These are phyloP conservation scores for Calephelis virginiensis DNA, from an alignment of 1,140 invertebrate genomes.

Conservation along the genomic window DNA sequence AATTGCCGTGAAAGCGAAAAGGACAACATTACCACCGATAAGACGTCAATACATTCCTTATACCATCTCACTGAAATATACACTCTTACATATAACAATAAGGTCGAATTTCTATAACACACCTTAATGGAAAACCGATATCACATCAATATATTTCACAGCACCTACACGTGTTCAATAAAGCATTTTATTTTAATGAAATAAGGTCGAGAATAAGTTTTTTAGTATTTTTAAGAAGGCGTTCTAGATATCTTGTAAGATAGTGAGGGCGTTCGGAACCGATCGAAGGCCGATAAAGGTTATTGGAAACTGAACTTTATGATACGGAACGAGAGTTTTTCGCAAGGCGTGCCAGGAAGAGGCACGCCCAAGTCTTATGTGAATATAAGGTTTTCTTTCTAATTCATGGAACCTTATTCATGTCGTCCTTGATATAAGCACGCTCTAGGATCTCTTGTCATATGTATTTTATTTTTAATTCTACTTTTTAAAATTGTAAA, in stretches of 20 bases:
- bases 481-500: too few species aligned
- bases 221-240: slow-evolving; percentile 63
- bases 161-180: slow-evolving; percentile 30
- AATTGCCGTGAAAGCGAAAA: slow-evolving; percentile 48
- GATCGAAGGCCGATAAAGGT: slow-evolving; percentile 68
- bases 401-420: slow-evolving; percentile 37
- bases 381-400: slow-evolving; percentile 44
- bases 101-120: slow-evolving; percentile 35
- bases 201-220: slow-evolving; percentile 46
- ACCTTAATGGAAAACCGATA: slow-evolving; percentile 76
- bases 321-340: slow-evolving; percentile 49
- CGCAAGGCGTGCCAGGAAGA: slow-evolving; percentile 52
- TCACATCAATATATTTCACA: slow-evolving; percentile 73
- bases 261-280: slow-evolving; percentile 72
- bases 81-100: slow-evolving; percentile 29
- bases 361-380: slow-evolving; percentile 72
- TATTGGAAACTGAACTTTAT: slow-evolving; percentile 73
- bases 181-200: slow-evolving; percentile 28
- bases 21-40: slow-evolving; percentile 69
- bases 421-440: too few species aligned
- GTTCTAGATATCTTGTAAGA: slow-evolving; percentile 75
- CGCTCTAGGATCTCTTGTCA: too few species aligned
- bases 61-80: slow-evolving; percentile 38
- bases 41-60: slow-evolving; percentile 76
- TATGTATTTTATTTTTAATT: too few species aligned